These are phyloP conservation scores for Nibea albiflora DNA, from an alignment of 2,113 vertebrate genomes.

Conservation along the genomic window DNA sequence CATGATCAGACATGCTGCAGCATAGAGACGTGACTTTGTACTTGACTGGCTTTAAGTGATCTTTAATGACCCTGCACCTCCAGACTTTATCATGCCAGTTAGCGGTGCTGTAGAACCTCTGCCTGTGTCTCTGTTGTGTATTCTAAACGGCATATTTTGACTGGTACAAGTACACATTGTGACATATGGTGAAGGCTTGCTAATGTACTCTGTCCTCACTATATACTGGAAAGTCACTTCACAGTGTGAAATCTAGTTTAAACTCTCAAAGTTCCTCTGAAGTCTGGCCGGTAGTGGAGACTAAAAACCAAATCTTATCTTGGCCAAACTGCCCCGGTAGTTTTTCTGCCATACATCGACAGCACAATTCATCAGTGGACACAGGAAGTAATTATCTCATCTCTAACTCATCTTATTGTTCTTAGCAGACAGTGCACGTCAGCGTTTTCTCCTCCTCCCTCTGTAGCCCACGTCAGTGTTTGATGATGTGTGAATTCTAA, in stretches of 20 bases:
- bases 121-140: background rate
- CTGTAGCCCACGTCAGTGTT: background rate
- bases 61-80: background rate
- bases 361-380: constrained; percentile 27
- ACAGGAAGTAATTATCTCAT: constrained; percentile 38
- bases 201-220: background rate
- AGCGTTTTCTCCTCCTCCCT: background rate
- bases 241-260: constrained; percentile 1
- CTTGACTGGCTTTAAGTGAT: background rate
- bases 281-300: constrained; percentile 5
- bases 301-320: constrained; percentile 13
- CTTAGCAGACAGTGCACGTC: constrained; percentile 16
- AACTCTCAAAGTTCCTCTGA: background rate
- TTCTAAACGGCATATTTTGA: background rate
- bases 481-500: constrained; percentile 1
- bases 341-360: constrained; percentile 14
- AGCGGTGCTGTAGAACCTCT: background rate
- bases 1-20: background rate
- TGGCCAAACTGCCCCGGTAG: background rate
- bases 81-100: background rate
- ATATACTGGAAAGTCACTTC: background rate
- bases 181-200: background rate
- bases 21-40: background rate
- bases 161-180: background rate
- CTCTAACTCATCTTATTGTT: constrained; percentile 31